Conservation (phyloP, 2,888 invertebrate species). For the Drosophila emarginata region DNA sequence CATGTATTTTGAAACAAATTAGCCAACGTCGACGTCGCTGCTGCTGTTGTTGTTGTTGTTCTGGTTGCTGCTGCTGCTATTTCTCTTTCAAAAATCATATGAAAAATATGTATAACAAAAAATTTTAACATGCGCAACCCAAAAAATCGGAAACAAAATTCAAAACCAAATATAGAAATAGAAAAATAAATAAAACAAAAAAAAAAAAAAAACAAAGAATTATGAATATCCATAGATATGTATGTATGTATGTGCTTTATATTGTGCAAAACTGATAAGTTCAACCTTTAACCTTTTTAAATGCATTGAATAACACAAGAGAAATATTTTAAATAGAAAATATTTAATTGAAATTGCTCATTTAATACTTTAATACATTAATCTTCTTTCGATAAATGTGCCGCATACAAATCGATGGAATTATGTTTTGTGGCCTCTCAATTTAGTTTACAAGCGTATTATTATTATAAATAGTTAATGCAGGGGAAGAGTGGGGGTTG, state of each 20-base stretch:
- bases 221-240: conserved; percentile 3
- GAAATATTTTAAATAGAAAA: not conserved
- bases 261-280: not conserved
- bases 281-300: not conserved
- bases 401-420: not conserved
- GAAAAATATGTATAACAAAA: conserved; percentile 3
- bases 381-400: not conserved
- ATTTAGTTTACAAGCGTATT: not conserved
- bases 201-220: conserved; percentile 1
- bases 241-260: conserved; percentile 9
- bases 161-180: not conserved
- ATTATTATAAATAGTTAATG: not conserved
- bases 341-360: not conserved
- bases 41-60: not conserved
- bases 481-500: not conserved
- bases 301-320: not conserved
- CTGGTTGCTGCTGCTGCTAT: not conserved
- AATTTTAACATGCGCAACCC: conserved; percentile 18
- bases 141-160: not conserved
- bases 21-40: not conserved
- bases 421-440: not conserved
- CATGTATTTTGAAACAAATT: not conserved
- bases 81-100: conserved; percentile 5
- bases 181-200: not conserved
- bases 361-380: not conserved